Evolutionary conservation across 2,797 vertebrate species (phyloP).

Genomic region (Eulemur mongoz): DNA sequence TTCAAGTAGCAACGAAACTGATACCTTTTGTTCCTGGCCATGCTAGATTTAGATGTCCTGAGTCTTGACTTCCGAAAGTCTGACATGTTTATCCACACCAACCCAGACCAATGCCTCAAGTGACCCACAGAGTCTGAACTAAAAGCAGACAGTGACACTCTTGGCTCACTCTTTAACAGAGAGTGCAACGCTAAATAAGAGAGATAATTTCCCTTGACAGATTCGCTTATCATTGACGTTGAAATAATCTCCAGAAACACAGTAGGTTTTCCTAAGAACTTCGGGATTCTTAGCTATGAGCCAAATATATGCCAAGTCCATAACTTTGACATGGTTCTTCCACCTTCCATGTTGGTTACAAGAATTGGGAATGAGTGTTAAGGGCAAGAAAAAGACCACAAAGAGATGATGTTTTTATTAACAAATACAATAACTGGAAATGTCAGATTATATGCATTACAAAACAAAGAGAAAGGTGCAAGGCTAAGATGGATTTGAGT

Average conservation of each 20-base stretch:
- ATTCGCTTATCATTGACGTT: neutral
- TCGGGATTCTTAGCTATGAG: neutral
- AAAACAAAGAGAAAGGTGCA: neutral
- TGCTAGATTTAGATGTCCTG: neutral
- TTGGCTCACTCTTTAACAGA: neutral
- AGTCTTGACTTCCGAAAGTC: neutral
- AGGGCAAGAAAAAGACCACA: neutral
- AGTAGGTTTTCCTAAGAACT: neutral
- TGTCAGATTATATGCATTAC: neutral
- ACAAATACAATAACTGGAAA: neutral
- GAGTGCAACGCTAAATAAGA: neutral
- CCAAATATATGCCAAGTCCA: neutral
- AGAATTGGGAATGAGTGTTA: neutral
- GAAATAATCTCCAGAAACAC: neutral
- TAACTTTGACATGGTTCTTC: neutral
- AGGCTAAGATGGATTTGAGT: neutral
- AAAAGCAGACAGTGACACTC: neutral
- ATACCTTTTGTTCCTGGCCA: neutral
- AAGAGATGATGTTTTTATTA: neutral
- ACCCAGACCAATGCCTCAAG: neutral
- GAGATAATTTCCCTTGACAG: neutral
- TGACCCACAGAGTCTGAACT: neutral
- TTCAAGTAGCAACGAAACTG: neutral
- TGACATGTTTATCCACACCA: neutral
- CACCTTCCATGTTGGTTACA: neutral